Evolutionary conservation across 2,888 invertebrate species (phyloP).

Genomic region (Campoplex capitator): DNA sequence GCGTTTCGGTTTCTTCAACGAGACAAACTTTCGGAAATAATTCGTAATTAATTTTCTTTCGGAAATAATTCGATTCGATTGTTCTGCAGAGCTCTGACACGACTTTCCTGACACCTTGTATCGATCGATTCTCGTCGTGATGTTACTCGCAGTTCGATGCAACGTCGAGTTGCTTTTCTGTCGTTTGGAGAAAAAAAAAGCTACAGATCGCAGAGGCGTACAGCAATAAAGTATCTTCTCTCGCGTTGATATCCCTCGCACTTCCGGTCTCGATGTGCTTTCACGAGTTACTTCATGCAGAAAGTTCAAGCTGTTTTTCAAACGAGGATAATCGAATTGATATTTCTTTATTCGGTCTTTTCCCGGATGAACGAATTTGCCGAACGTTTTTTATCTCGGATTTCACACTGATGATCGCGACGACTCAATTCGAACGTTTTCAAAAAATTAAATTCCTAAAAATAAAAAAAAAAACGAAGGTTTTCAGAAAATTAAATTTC

Average conservation of each 20-base stretch:
- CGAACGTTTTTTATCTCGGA: neutral
- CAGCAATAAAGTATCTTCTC: slow-evolving; percentile 28
- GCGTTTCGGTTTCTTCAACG: neutral
- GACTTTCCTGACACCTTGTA: neutral
- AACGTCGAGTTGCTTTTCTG: slow-evolving; percentile 5
- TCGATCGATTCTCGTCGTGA: neutral
- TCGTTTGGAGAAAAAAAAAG: neutral
- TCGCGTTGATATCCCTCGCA: slow-evolving; percentile 32
- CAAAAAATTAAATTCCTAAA: neutral
- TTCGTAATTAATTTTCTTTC: neutral
- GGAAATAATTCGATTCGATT: neutral
- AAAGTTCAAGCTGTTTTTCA: slow-evolving; percentile 1
- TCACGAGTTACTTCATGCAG: neutral
- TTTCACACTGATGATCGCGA: too few relatives aligned
- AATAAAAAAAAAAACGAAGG: too few relatives aligned
- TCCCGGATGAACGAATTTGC: neutral
- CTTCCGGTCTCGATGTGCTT: slow-evolving; percentile 51
- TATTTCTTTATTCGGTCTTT: neutral
- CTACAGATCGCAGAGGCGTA: slow-evolving; percentile 39
- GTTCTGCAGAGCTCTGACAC: neutral
- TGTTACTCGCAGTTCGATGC: neutral
- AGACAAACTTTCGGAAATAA: neutral
- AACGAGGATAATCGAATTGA: neutral
- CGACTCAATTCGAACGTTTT: neutral
- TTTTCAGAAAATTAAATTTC: too few relatives aligned